Conservation (phyloP, 64 coral and sea anemone species). For the Montipora sp. region DNA sequence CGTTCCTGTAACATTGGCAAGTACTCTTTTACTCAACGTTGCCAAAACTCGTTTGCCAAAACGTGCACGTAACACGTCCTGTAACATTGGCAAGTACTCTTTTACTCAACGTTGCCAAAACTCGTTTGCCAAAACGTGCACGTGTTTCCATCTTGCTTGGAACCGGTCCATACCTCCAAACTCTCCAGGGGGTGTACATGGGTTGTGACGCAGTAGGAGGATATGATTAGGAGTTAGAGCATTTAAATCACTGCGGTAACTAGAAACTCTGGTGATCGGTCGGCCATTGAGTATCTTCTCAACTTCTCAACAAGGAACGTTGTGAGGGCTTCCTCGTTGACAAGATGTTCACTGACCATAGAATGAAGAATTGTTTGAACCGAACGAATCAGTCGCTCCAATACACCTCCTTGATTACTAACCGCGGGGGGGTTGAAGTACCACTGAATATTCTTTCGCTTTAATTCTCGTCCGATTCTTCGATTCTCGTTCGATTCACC, state of each 20-base stretch:
- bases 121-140: conserved; percentile 53
- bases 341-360: conserved; percentile 33
- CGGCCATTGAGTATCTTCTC: neutral
- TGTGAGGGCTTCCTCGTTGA: conserved; percentile 3
- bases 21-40: conserved; percentile 59
- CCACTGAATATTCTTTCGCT: no score
- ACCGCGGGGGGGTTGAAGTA: conserved; percentile 23
- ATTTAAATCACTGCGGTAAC: conserved; percentile 32
- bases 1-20: conserved; percentile 61
- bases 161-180: conserved; percentile 24
- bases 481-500: no score
- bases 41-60: no score
- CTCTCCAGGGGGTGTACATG: neutral
- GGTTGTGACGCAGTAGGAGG: conserved; percentile 30
- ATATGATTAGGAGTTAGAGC: conserved; percentile 58
- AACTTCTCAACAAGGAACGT: neutral
- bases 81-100: conserved; percentile 66
- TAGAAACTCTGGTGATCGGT: conserved; percentile 58
- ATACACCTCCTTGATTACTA: conserved; percentile 54
- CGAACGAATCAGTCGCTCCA: conserved; percentile 48
- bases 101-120: conserved; percentile 61
- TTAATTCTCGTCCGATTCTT: no score
- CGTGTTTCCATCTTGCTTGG: conserved; percentile 69
- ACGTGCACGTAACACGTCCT: neutral
- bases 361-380: conserved; percentile 29